A percentile compares a stretch with the other conserved stretches of the same genome.
phyloP scores from a whole-genome alignment of 2,113 vertebrate genomes.

The Calidris pygmaea region DNA sequence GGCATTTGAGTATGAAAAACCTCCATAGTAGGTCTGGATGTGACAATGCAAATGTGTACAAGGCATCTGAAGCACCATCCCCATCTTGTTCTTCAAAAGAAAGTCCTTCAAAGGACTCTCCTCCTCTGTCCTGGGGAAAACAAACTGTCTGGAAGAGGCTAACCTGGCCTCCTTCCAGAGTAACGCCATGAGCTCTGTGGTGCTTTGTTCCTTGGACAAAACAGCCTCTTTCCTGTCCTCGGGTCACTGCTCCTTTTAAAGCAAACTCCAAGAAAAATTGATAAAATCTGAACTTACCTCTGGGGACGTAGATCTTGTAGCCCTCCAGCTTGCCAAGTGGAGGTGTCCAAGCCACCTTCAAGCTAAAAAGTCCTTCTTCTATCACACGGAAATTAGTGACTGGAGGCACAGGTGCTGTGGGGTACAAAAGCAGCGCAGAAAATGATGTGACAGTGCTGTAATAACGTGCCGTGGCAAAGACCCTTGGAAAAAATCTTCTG shows the following conservation, averaged over 20 bases:
- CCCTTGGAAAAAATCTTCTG: background rate
- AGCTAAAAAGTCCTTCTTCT: conserved; percentile 84
- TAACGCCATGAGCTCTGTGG: background rate
- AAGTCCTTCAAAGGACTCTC: background rate
- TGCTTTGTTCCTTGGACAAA: background rate
- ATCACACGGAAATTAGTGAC: conserved; percentile 87
- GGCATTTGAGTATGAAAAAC: background rate
- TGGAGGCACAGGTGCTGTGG: conserved; percentile 77
- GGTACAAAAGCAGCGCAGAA: background rate
- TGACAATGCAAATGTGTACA: background rate
- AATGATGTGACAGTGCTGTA: background rate
- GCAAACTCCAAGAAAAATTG: background rate
- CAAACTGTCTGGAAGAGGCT: background rate
- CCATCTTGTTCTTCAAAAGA: background rate
- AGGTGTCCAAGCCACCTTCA: conserved; percentile 85
- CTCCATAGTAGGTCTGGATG: background rate
- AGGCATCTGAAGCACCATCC: background rate
- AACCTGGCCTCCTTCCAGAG: background rate
- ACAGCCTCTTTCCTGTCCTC: background rate
- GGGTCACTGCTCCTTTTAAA: background rate
- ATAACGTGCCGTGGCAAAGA: background rate
- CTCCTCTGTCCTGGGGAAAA: background rate
- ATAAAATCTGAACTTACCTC: conserved; percentile 71
- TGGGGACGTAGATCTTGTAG: conserved; percentile 87
- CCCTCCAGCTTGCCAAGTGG: conserved; percentile 77